These are phyloP conservation scores for Chrysolina oricalcia DNA, from an alignment of 2,888 invertebrate genomes.

Conservation along the genomic window DNA sequence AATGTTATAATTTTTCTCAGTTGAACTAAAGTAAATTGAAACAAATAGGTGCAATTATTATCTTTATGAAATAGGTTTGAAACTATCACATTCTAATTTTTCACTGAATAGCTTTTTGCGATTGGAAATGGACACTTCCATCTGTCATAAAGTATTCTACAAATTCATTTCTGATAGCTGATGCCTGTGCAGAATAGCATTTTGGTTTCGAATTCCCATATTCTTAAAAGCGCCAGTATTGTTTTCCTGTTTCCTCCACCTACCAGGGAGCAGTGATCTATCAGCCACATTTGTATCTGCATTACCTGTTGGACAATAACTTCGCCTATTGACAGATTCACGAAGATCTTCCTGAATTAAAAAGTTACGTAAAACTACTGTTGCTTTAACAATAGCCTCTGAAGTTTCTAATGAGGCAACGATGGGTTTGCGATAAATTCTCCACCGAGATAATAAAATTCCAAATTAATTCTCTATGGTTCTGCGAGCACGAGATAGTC, in stretches of 20 bases:
- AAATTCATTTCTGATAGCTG: constrained; percentile 13
- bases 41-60: not conserved
- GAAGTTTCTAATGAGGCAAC: constrained; percentile 40
- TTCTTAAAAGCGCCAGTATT: constrained; percentile 1
- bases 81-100: not conserved
- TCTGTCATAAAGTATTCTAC: constrained; percentile 2
- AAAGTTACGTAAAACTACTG: constrained; percentile 49
- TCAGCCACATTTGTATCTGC: not conserved
- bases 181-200: not conserved
- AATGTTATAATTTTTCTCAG: too few species aligned
- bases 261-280: not conserved
- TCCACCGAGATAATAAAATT: constrained; percentile 47
- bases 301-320: constrained; percentile 1
- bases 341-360: constrained; percentile 24
- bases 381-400: constrained; percentile 50
- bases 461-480: constrained; percentile 52
- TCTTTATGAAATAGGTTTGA: not conserved
- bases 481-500: constrained; percentile 46
- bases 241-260: constrained; percentile 12
- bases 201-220: not conserved
- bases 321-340: not conserved
- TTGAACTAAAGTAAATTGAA: too few species aligned
- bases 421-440: constrained; percentile 48
- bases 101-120: not conserved
- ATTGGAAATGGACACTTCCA: constrained; percentile 2